Evolutionary conservation across 2,113 vertebrate species (phyloP), one percentile per base, ranked within the genome.

Genomic region (Caranx ignobilis): DNA sequence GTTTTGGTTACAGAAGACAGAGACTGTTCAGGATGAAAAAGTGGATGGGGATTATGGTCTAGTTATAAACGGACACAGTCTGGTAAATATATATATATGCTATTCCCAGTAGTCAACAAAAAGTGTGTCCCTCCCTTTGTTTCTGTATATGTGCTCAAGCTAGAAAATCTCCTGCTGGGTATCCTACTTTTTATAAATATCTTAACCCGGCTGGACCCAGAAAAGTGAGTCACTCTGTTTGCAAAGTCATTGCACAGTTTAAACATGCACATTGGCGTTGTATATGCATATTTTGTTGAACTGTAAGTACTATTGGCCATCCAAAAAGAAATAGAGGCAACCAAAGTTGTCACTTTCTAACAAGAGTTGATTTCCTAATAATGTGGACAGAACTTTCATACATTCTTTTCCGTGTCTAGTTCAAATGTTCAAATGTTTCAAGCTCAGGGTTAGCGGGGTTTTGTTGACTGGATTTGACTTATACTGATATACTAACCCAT

Each of bases 31-130:
- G 6, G 96, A 99, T 6, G 97, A 99, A 75, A 83, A 90, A 59
- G 93, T 96, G 88, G 93, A 90, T 0, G 97, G 96, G 34, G 95
- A 94, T 9, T 99, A 97, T 0, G 98, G 94, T 26, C 93, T 99
- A 18, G 71, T 99, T 72, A 97, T 99, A 87, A 97, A 95, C 0
- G 98, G 98, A 45, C 96, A 96, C 92, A 98, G 97, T 82, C 89
- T 99, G 96, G 98, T 99, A 93, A 93, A 8, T 47, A 21, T 4
- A 11, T 9, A 43, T 59, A 26, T 26, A 26, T 10, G 18, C n/a
- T 41, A 10, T 21, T 74, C 63, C 21, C 16, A 32, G 16, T 1
- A 31, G 21, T 39, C 26, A 13, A n/a, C 5, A 18, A 6, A 1
- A 39, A 39, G 43, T 9, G 0, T 39, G 9, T 26, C 31, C 5